Evolutionary conservation across 92 coral and sea anemone genomes (phyloP).

Genomic region (Pocillopora grandis): DNA sequence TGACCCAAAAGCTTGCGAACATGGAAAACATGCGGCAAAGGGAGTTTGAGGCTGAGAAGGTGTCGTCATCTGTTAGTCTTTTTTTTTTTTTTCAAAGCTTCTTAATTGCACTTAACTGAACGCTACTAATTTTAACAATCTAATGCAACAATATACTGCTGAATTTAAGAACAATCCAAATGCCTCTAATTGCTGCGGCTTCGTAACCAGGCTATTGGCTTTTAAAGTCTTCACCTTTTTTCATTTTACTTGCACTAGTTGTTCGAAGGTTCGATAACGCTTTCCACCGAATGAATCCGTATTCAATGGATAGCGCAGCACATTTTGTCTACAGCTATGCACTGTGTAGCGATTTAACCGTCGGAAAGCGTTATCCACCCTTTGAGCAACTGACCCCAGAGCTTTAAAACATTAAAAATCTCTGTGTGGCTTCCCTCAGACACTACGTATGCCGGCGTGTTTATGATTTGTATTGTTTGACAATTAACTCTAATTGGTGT

Average conservation of each 20-base stretch:
- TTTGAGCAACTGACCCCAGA: background rate
- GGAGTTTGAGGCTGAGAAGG: slow-evolving; percentile 77
- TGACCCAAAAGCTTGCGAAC: slow-evolving; percentile 84
- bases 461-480: slow-evolving; percentile 14
- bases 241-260: too few relatives aligned
- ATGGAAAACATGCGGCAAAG: slow-evolving; percentile 71
- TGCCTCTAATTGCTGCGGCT: background rate
- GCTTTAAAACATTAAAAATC: too few relatives aligned
- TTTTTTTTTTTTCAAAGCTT: slow-evolving; percentile 7
- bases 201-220: background rate
- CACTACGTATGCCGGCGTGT: background rate
- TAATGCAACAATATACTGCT: background rate
- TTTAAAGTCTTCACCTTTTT: too few relatives aligned
- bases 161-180: background rate
- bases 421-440: slow-evolving; percentile 1
- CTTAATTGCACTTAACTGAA: background rate
- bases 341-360: too few relatives aligned
- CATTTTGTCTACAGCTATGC: too few relatives aligned
- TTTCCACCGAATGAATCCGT: too few relatives aligned
- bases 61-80: slow-evolving; percentile 54
- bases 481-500: slow-evolving; percentile 8
- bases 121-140: background rate
- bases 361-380: too few relatives aligned
- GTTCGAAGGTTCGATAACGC: too few relatives aligned
- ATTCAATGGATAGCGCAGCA: too few relatives aligned